phyloP scores from a whole-genome alignment of 1,140 invertebrate species.

The Ostrea edulis region DNA sequence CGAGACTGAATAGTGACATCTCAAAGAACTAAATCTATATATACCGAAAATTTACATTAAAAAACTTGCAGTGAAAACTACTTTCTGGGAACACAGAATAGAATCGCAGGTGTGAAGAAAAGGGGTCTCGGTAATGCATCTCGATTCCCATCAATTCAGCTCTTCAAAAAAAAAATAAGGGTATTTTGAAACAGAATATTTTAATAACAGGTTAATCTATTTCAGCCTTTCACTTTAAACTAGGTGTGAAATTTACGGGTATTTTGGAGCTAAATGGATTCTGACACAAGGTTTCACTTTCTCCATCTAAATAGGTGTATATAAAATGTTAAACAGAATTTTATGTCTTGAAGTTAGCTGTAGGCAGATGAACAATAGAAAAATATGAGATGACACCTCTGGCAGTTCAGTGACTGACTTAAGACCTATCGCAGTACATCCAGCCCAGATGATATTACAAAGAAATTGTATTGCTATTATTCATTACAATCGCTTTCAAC shows the following conservation, averaged over 20 bases:
- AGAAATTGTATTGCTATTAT: too few species aligned
- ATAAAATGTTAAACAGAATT: constrained; percentile 15
- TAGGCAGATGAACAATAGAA: constrained; percentile 6
- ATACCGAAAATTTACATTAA: too few species aligned
- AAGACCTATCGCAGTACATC: not conserved
- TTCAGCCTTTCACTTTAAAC: constrained; percentile 1
- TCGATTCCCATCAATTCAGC: not conserved
- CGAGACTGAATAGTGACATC: too few species aligned
- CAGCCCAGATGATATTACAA: not conserved
- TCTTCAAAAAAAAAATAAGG: not conserved
- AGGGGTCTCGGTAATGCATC: not conserved
- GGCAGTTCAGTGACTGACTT: not conserved
- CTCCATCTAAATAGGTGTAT: not conserved
- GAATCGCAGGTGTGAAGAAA: not conserved
- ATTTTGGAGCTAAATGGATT: not conserved
- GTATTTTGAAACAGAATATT: not conserved
- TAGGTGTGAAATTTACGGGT: constrained; percentile 29
- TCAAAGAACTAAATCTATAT: too few species aligned
- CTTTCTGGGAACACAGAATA: not conserved
- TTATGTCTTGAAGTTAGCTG: constrained; percentile 7
- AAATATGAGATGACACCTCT: not conserved
- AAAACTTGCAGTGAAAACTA: too few species aligned
- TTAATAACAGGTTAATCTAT: not conserved
- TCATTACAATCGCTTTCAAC: too few species aligned
- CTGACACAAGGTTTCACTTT: constrained; percentile 29